These are phyloP conservation scores for Volucella inanis DNA, from an alignment of 2,888 invertebrate species.

Conservation along the genomic window DNA sequence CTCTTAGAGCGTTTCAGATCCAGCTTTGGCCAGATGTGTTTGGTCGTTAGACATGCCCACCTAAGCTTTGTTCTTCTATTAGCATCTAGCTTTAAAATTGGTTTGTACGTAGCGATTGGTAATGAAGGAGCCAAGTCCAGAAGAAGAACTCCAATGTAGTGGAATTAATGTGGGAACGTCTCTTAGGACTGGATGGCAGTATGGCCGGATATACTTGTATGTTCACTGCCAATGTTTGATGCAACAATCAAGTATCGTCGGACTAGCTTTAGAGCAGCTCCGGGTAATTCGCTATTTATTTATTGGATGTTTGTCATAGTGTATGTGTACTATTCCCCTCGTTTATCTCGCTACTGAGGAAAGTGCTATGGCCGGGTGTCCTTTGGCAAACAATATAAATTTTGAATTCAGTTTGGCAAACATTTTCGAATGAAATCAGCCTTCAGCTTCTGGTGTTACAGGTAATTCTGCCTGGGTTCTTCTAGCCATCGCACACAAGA, in stretches of 20 bases:
- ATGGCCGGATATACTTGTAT: constrained; percentile 92
- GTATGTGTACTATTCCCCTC: too few species aligned
- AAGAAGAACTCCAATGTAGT: constrained; percentile 99
- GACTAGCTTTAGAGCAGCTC: too few species aligned
- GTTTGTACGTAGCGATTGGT: constrained; percentile 78
- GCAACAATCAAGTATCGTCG: too few species aligned
- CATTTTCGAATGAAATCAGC: constrained; percentile 97
- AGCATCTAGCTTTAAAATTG: too few species aligned
- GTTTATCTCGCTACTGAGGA: constrained; percentile 94
- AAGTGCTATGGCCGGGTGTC: constrained; percentile 97
- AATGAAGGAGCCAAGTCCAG: constrained; percentile 88
- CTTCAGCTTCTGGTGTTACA: constrained; percentile 95
- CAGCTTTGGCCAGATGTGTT: too few species aligned
- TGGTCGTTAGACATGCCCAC: too few species aligned
- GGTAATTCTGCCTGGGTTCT: constrained; percentile 96
- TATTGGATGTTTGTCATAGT: too few species aligned
- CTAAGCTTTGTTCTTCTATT: too few species aligned
- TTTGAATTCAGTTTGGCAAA: constrained; percentile 90
- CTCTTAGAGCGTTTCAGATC: too few species aligned
- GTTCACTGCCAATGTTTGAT: too few species aligned
- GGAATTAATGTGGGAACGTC: constrained; percentile 99
- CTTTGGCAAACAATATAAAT: constrained; percentile 97
- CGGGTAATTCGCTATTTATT: too few species aligned
- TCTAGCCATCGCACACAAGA: constrained; percentile 98
- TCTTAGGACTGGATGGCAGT: constrained; percentile 97